Evolutionary conservation across 1,140 invertebrate genomes (phyloP).

Genomic region (Zaprionus ornatus): DNA sequence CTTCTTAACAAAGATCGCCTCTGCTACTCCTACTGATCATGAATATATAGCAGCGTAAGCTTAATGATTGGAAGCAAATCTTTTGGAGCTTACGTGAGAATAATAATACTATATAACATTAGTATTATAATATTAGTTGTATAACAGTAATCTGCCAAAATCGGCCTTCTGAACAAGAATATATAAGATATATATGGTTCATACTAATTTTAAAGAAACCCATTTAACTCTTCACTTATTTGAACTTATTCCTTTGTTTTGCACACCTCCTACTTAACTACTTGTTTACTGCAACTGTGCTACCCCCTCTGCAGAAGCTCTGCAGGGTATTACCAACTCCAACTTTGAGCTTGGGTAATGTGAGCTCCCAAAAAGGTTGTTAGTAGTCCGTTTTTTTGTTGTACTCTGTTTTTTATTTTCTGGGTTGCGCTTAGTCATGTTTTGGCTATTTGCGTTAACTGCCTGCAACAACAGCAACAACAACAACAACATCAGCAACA

Average conservation of each 20-base stretch:
- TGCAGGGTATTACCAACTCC: not conserved
- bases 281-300: not conserved
- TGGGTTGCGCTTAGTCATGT: slow-evolving; percentile 65
- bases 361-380: slow-evolving; percentile 8
- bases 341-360: not conserved
- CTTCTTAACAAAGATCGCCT: too few relatives aligned
- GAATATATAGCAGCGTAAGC: too few relatives aligned
- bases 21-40: too few relatives aligned
- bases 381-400: slow-evolving; percentile 12
- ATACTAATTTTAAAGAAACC: too few relatives aligned
- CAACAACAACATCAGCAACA: not conserved
- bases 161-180: not conserved
- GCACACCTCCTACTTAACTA: not conserved
- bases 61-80: too few relatives aligned
- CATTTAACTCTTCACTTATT: too few relatives aligned
- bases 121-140: too few relatives aligned
- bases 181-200: too few relatives aligned
- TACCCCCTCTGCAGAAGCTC: not conserved
- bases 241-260: not conserved
- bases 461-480: slow-evolving; percentile 30
- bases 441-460: slow-evolving; percentile 69
- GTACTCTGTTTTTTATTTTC: slow-evolving; percentile 12
- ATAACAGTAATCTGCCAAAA: not conserved
- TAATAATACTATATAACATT: too few relatives aligned
- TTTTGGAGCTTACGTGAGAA: too few relatives aligned